Evolutionary conservation across 2,113 vertebrate species (phyloP), one percentile per base, ranked within the genome.

Genomic region (Cyanoderma ruficeps): DNA sequence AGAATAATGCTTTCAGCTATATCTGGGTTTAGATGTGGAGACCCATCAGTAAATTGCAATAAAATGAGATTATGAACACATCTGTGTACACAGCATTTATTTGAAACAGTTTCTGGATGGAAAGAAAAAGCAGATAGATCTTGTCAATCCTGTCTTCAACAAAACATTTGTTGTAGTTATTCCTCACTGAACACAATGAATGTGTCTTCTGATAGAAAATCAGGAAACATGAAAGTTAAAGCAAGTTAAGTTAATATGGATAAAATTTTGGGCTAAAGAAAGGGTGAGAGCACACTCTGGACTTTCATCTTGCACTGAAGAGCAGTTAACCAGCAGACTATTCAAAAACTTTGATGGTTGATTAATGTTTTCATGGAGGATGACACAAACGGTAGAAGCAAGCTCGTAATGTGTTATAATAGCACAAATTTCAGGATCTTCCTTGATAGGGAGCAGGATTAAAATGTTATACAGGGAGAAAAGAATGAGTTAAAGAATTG

Each of bases 31-130:
- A 90, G 69, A 87, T 27, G 41, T 64, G 47, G 31, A 85, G 59
- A 76, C 21, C 15, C 50, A 69, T 76, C 61, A 31, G 44, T 93
- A 88, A 76, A 57, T 53, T 60, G 41, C 69, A 87, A 52, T 71
- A 65, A 78, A 89, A 65, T 49, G 30, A 87, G 81, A 91, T 91
- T 76, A 52, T 57, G n/a, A 28, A 46, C 50, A 76, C 16, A 79
- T 91, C 78, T 91, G 61, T 87, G 15, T 60, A 79, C 30, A 89
- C 13, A 89, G 30, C 13, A n/a, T 69, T 85, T 93, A 57, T 90
- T 86, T 88, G 53, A 83, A 69, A 44, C 25, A 42, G 39, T 63
- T 74, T 92, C 46, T 86, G 57, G 33, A 61, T 69, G 22, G 47
- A 49, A 49, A 86, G 30, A 33, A 14, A 60, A 56, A 91, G 52